phyloP scores from a whole-genome alignment of 92 coral and sea anemone species.

The Zoanthus sociatus region DNA sequence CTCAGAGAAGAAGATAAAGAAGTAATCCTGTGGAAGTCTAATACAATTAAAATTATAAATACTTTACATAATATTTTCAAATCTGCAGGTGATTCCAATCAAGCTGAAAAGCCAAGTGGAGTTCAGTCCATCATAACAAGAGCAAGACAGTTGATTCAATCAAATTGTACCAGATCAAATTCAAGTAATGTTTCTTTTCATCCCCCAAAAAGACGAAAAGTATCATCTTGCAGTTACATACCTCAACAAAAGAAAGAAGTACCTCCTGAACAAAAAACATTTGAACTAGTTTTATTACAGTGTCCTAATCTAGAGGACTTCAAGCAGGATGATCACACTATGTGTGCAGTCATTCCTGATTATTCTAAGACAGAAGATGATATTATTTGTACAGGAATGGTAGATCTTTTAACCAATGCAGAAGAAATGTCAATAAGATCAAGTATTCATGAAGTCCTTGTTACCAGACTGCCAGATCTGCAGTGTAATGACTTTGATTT shows the following conservation, averaged over 20 bases:
- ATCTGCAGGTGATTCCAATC: neutral
- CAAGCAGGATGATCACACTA: neutral
- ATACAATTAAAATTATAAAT: too few species aligned
- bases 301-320: slow-evolving; percentile 7
- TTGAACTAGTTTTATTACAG: slow-evolving; percentile 6
- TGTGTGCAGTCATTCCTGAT: neutral
- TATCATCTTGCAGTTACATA: neutral
- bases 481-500: neutral
- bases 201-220: slow-evolving; percentile 29
- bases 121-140: neutral
- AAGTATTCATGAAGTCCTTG: neutral
- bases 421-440: neutral
- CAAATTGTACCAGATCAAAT: neutral
- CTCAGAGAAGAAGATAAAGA: too few species aligned
- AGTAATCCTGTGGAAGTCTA: too few species aligned
- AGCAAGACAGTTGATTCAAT: slow-evolving; percentile 12
- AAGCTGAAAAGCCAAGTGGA: neutral
- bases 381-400: too few species aligned
- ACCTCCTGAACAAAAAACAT: slow-evolving; percentile 4
- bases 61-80: too few species aligned
- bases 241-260: neutral
- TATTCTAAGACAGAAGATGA: neutral
- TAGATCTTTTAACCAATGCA: slow-evolving; percentile 9
- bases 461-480: neutral
- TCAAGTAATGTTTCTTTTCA: neutral